phyloP scores from a whole-genome alignment of 2,888 invertebrate genomes.

The Rotaria macrura region DNA sequence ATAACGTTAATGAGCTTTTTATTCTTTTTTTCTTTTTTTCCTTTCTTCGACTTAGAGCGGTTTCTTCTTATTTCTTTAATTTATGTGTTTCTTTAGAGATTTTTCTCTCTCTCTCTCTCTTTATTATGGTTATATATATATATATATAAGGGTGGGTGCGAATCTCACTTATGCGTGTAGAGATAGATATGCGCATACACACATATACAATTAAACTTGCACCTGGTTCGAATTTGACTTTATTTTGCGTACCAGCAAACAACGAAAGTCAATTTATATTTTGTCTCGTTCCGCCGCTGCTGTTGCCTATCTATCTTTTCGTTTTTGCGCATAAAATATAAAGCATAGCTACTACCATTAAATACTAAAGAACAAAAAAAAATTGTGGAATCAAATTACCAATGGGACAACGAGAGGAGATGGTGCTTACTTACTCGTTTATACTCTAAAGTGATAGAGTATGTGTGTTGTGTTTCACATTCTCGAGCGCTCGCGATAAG shows the following conservation, averaged over 20 bases:
- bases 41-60: background rate
- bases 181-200: slow-evolving; percentile 11
- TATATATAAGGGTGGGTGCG: background rate
- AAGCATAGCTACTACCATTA: slow-evolving; percentile 1
- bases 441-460: slow-evolving; percentile 7
- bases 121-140: background rate
- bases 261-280: slow-evolving; percentile 12
- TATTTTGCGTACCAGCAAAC: background rate
- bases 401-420: slow-evolving; percentile 11
- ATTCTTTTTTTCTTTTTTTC: background rate
- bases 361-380: slow-evolving; percentile 10
- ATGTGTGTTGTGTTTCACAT: slow-evolving; percentile 7
- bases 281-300: slow-evolving; percentile 6
- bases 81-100: slow-evolving; percentile 12
- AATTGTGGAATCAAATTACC: slow-evolving; percentile 15
- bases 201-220: slow-evolving; percentile 1
- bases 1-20: slow-evolving; percentile 12
- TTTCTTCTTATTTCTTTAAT: slow-evolving; percentile 3
- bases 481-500: slow-evolving; percentile 3
- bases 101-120: background rate
- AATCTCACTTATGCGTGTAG: slow-evolving; percentile 15
- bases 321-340: slow-evolving; percentile 11
- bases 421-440: slow-evolving; percentile 8
- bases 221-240: slow-evolving; percentile 12
- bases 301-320: background rate